These are phyloP conservation scores for Drosophila trichaetosa DNA, from an alignment of 2,888 invertebrate genomes.

Conservation along the genomic window DNA sequence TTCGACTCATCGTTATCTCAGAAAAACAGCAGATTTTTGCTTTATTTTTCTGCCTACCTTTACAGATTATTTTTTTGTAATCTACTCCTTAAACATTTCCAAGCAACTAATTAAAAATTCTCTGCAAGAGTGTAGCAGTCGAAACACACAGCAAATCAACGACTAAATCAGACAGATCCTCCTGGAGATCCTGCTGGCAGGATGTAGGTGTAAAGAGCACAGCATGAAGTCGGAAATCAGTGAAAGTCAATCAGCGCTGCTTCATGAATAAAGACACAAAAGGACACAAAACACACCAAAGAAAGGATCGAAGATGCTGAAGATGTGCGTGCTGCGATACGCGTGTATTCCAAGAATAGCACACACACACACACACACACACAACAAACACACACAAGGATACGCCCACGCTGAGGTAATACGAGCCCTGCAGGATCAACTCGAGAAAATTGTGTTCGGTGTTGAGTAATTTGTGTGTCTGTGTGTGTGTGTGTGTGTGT, in stretches of 20 bases:
- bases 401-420: conserved; percentile 50
- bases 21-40: neutral
- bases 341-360: conserved; percentile 73
- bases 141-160: neutral
- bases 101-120: neutral
- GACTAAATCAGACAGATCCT: neutral
- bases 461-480: conserved; percentile 74
- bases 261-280: conserved; percentile 31
- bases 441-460: conserved; percentile 48
- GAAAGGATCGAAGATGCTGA: conserved; percentile 29
- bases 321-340: conserved; percentile 78
- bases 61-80: neutral
- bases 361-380: conserved; percentile 25
- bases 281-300: conserved; percentile 8
- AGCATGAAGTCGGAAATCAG: conserved; percentile 34
- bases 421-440: conserved; percentile 55
- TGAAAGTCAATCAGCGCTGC: conserved; percentile 51
- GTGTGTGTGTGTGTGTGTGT: neutral
- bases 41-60: fast-evolving
- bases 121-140: neutral
- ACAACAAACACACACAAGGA: conserved; percentile 21
- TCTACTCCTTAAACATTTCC: neutral
- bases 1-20: neutral
- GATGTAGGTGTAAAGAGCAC: conserved; percentile 21
- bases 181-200: conserved; percentile 18